phyloP scores from a whole-genome alignment of 2,113 vertebrate species.

The Glaucomys volans region DNA sequence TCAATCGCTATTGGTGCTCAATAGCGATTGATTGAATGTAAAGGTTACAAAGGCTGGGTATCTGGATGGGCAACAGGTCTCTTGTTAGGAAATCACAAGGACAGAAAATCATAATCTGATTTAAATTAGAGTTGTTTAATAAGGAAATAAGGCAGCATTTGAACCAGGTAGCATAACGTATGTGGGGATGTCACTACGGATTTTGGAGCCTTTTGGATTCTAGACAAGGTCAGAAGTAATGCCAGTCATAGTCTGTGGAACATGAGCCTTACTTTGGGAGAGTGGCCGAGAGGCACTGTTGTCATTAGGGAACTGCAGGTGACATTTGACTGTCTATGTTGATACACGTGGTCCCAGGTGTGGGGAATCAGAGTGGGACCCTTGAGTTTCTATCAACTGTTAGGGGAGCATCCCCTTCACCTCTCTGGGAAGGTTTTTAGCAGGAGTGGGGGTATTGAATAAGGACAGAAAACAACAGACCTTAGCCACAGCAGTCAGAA shows the following conservation, averaged over 20 bases:
- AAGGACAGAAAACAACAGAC: conserved; percentile 5
- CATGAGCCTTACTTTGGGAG: background rate
- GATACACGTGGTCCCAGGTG: background rate
- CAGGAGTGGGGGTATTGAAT: background rate
- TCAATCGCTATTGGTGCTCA: conserved; percentile 19
- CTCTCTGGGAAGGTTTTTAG: background rate
- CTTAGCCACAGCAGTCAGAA: background rate
- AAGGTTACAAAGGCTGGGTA: background rate
- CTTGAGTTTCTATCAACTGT: background rate
- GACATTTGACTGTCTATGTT: background rate
- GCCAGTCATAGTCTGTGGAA: background rate
- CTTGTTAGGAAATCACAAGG: conserved; percentile 3
- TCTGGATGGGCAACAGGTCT: background rate
- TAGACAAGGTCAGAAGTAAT: background rate
- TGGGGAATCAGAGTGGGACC: background rate
- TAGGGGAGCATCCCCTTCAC: background rate
- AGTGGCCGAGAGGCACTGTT: background rate
- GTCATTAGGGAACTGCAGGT: background rate
- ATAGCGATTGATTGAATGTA: background rate
- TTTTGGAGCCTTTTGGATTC: conserved; percentile 13
- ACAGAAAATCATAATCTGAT: background rate
- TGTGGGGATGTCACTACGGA: background rate
- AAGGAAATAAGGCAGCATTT: background rate
- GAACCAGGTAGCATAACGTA: background rate
- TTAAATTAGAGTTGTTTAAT: conserved; percentile 25